Evolutionary conservation across 2,113 vertebrate species (phyloP).

Genomic region (Nibea coibor): DNA sequence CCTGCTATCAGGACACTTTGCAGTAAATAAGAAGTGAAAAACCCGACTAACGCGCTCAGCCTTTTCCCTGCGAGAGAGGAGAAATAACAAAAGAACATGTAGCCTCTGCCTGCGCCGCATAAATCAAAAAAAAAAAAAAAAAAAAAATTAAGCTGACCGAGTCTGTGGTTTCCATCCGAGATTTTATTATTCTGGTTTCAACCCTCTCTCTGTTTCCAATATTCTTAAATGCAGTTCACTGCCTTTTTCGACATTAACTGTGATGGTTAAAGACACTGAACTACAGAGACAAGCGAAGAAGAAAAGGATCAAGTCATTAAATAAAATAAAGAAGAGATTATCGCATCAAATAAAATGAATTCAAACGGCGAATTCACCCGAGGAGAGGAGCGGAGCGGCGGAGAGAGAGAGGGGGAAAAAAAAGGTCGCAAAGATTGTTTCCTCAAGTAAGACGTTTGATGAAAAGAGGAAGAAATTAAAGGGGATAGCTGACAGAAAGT

Average conservation of each 20-base stretch:
- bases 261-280: slow-evolving; percentile 67
- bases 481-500: background rate
- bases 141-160: slow-evolving; percentile 66
- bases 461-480: slow-evolving; percentile 17
- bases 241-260: slow-evolving; percentile 74
- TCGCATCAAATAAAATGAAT: slow-evolving; percentile 75
- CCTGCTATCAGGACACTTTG: slow-evolving; percentile 13
- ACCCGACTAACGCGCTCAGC: background rate
- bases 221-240: slow-evolving; percentile 78
- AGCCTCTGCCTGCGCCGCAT: slow-evolving; percentile 61
- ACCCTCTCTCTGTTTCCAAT: slow-evolving; percentile 79
- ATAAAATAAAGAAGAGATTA: slow-evolving; percentile 80
- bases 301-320: slow-evolving; percentile 65
- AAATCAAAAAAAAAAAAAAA: slow-evolving; percentile 66
- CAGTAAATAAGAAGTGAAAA: slow-evolving; percentile 52
- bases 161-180: slow-evolving; percentile 79
- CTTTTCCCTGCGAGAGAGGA: slow-evolving; percentile 27
- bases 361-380: slow-evolving; percentile 29
- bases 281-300: slow-evolving; percentile 54
- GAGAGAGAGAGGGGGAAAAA: background rate
- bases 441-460: background rate
- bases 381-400: background rate
- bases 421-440: slow-evolving; percentile 13
- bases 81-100: slow-evolving; percentile 63
- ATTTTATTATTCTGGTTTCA: slow-evolving; percentile 83